Percentiles rank a stretch among this genome's conserved stretches.
These are phyloP conservation scores for Ophion costatus DNA, from an alignment of 2,888 invertebrate genomes.

Conservation along the genomic window DNA sequence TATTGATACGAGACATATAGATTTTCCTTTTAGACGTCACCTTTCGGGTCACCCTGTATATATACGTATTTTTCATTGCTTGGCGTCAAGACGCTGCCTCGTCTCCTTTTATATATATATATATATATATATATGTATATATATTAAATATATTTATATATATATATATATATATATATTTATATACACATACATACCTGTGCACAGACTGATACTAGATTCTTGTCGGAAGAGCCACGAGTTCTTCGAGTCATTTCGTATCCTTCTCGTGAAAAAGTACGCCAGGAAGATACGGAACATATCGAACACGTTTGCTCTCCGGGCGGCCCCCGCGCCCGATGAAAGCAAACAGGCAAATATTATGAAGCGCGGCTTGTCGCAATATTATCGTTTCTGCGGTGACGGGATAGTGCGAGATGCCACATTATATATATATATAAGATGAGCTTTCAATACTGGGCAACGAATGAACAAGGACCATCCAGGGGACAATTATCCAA, in stretches of 20 bases:
- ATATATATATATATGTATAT: too few relatives aligned
- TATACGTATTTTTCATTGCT: too few relatives aligned
- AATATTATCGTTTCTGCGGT: constrained; percentile 75
- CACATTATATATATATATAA: too few relatives aligned
- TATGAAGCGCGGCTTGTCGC: constrained; percentile 71
- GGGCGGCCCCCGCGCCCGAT: constrained; percentile 38
- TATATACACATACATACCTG: neutral
- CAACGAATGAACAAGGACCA: constrained; percentile 6
- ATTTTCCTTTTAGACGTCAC: too few relatives aligned
- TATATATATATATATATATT: too few relatives aligned
- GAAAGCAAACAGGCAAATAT: constrained; percentile 75
- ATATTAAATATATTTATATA: too few relatives aligned
- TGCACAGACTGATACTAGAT: neutral
- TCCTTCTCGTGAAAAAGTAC: constrained; percentile 22
- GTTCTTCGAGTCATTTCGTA: constrained; percentile 25
- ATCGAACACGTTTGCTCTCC: constrained; percentile 18
- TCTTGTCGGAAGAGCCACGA: constrained; percentile 25
- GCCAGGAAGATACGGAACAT: constrained; percentile 29
- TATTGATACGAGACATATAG: too few relatives aligned
- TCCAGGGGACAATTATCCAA: neutral
- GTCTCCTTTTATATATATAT: too few relatives aligned
- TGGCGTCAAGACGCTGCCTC: too few relatives aligned
- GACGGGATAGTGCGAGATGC: constrained; percentile 9
- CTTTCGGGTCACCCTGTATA: too few relatives aligned
- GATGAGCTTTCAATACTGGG: constrained; percentile 51